Evolutionary conservation across 1,140 invertebrate genomes (phyloP).

Genomic region (Papilio glaucus): DNA sequence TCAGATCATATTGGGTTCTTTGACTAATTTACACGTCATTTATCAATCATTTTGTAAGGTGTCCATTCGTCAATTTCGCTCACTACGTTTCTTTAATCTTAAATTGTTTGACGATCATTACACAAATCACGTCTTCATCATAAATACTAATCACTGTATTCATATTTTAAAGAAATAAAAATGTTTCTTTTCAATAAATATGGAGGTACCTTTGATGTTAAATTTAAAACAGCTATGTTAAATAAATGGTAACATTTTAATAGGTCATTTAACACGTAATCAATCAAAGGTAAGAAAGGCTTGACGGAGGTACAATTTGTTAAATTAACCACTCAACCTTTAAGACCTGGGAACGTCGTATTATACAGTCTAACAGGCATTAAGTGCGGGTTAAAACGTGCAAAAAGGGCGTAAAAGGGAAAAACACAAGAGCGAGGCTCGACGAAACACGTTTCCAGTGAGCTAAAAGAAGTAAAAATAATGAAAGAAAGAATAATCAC

Average conservation of each 20-base stretch:
- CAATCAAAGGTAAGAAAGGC: conserved; percentile 31
- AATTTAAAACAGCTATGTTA: neutral
- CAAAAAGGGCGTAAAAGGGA: conserved; percentile 35
- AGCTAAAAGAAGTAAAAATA: no score
- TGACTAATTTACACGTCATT: no score
- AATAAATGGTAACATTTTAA: conserved; percentile 33
- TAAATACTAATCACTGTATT: neutral
- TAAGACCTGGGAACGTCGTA: conserved; percentile 31
- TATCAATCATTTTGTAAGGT: neutral
- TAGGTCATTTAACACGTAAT: conserved; percentile 34
- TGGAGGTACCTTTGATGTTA: conserved; percentile 3
- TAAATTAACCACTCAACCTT: conserved; percentile 30
- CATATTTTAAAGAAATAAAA: neutral
- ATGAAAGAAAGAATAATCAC: conserved; percentile 5
- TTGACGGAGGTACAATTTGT: conserved; percentile 29
- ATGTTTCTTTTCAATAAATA: neutral
- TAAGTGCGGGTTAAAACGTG: conserved; percentile 32
- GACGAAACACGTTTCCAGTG: conserved; percentile 32
- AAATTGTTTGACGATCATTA: neutral
- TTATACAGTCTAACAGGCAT: conserved; percentile 36
- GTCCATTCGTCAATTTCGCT: neutral
- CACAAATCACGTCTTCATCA: neutral
- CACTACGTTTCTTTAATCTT: neutral
- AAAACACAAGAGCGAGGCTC: conserved; percentile 7
- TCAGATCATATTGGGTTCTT: no score